Percentiles rank a stretch among this genome's conserved stretches.
These are phyloP conservation scores for Meiosimyza platycephala DNA, from an alignment of 2,888 invertebrate species.

Conservation along the genomic window DNA sequence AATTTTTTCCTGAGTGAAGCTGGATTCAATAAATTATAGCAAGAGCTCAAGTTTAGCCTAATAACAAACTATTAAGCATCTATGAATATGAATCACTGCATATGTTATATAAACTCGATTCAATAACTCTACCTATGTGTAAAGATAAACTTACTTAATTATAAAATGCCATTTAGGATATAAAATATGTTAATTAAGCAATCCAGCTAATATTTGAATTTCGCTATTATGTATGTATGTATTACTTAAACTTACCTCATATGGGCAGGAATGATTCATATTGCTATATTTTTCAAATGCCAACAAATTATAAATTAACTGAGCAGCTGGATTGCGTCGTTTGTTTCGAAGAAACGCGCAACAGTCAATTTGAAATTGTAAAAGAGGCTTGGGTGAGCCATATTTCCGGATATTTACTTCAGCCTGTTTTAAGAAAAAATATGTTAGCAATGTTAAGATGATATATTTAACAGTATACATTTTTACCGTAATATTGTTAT, in stretches of 20 bases:
- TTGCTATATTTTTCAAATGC: slow-evolving; percentile 27
- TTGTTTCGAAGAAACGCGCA: slow-evolving; percentile 15
- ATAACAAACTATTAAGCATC: too few species aligned
- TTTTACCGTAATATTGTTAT: slow-evolving; percentile 28
- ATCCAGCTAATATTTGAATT: not conserved
- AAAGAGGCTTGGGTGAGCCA: not conserved
- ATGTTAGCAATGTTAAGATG: not conserved
- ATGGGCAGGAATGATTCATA: slow-evolving; percentile 33
- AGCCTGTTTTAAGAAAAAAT: not conserved
- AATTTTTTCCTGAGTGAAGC: too few species aligned
- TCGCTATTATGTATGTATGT: not conserved
- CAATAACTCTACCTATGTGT: too few species aligned
- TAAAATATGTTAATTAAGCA: too few species aligned
- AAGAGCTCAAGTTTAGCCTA: too few species aligned
- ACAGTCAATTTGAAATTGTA: not conserved
- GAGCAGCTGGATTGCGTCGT: slow-evolving; percentile 9
- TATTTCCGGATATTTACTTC: too few species aligned
- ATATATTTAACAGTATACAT: not conserved
- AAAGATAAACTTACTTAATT: too few species aligned
- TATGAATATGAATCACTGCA: too few species aligned
- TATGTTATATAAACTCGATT: too few species aligned
- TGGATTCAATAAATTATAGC: too few species aligned
- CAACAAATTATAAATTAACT: not conserved
- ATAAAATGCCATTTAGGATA: too few species aligned
- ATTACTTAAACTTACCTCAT: slow-evolving; percentile 30